phyloP scores from a whole-genome alignment of 35 echinoderm and acorn worm genomes.

The Lytechinus pictus region DNA sequence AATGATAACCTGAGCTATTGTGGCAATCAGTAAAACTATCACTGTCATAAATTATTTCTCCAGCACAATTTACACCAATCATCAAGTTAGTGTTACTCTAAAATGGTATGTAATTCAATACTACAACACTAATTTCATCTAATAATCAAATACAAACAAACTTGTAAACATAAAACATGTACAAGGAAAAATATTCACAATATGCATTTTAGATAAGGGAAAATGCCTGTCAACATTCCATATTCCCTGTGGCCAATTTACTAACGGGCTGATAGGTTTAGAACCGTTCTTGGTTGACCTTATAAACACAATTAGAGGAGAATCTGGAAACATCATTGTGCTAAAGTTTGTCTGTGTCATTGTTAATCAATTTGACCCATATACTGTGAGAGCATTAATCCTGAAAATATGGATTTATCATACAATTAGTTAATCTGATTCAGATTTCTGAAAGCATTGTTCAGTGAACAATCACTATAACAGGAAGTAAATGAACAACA shows the following conservation, averaged over 20 bases:
- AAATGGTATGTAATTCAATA: not conserved
- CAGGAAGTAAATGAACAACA: not conserved
- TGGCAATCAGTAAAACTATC: no score
- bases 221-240: not conserved
- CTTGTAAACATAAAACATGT: not conserved
- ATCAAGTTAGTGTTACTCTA: no score
- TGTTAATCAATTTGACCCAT: not conserved
- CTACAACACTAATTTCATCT: not conserved
- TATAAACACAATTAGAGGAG: slow-evolving; percentile 7
- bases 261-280: not conserved
- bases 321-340: not conserved
- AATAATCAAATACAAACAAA: not conserved
- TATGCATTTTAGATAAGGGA: not conserved
- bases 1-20: no score
- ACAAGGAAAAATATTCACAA: not conserved
- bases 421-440: not conserved
- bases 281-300: not conserved
- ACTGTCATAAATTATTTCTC: no score
- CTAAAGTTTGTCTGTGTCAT: not conserved
- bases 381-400: not conserved
- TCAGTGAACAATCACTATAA: not conserved
- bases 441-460: not conserved
- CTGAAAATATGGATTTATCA: not conserved
- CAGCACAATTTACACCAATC: no score
- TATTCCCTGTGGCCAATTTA: not conserved